Evolutionary conservation across 2,888 invertebrate species (phyloP), one percentile per base, ranked within the genome.

Genomic region (Thalpophila matura): DNA sequence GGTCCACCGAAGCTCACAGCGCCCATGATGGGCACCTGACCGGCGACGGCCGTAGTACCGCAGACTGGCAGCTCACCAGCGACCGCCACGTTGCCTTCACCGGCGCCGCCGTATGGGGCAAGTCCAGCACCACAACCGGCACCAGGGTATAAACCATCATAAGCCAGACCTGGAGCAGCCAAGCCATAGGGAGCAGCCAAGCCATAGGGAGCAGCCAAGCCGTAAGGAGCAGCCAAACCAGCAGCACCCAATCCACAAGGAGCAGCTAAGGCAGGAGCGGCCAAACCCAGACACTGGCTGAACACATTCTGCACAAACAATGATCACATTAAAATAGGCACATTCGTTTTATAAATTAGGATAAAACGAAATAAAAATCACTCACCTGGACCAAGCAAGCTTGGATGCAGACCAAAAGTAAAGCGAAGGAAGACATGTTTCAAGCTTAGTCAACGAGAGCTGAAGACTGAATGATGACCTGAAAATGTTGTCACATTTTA

Each of bases 1-100:
- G 64, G 54, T 4, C 89, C 89, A 4, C 87, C 75, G 76, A 87
- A 91, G 22, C n/a, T n/a, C n/a, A n/a, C n/a, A n/a, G n/a, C n/a
- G n/a, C n/a, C n/a, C n/a, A n/a, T n/a, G n/a, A n/a, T n/a, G n/a
- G n/a, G n/a, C n/a, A n/a, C n/a, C 63, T n/a, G n/a, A n/a, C n/a
- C n/a, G n/a, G n/a, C n/a, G n/a, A n/a, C n/a, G n/a, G n/a, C n/a
- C n/a, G n/a, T n/a, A n/a, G n/a, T n/a, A n/a, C n/a, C n/a, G n/a
- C n/a, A n/a, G n/a, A n/a, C n/a, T n/a, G n/a, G n/a, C n/a, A n/a
- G n/a, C n/a, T n/a, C n/a, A n/a, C n/a, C n/a, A n/a, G n/a, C n/a
- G n/a, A n/a, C n/a, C n/a, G n/a, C 77, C 22, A 86, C 74, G 59
- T 85, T 81, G 49, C 82, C 84, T 55, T 76, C 60, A 31, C 86